Conservation (phyloP, 2,888 invertebrate genomes). For the Ceramica pisi region DNA sequence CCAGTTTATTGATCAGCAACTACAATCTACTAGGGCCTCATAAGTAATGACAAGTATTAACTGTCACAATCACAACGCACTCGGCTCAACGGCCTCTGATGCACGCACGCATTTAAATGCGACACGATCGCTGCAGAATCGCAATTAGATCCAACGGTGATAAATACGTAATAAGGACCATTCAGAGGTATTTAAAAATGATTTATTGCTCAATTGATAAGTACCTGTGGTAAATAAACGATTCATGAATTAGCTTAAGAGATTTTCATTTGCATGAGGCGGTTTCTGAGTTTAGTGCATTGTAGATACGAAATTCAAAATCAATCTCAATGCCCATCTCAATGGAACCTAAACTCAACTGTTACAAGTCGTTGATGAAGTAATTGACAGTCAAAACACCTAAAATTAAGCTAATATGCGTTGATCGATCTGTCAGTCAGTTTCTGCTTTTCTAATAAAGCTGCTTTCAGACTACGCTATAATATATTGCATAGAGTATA, state of each 20-base stretch:
- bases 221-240: slow-evolving; percentile 17
- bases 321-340: not conserved
- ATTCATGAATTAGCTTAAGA: slow-evolving; percentile 7
- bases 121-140: slow-evolving; percentile 56
- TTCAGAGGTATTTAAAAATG: slow-evolving; percentile 30
- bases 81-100: slow-evolving; percentile 53
- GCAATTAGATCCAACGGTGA: slow-evolving; percentile 43
- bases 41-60: slow-evolving; percentile 61
- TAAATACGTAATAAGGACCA: slow-evolving; percentile 48
- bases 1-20: slow-evolving; percentile 22
- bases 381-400: too few species aligned
- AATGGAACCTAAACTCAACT: not conserved
- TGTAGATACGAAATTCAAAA: not conserved
- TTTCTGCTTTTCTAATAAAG: too few species aligned
- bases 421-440: too few species aligned
- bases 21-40: slow-evolving; percentile 42
- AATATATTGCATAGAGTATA: too few species aligned
- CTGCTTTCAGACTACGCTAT: too few species aligned
- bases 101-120: slow-evolving; percentile 59
- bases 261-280: not conserved
- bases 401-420: too few species aligned
- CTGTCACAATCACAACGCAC: slow-evolving; percentile 54
- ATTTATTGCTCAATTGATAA: slow-evolving; percentile 28
- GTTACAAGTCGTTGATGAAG: too few species aligned
- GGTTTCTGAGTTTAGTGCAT: not conserved